phyloP scores from a whole-genome alignment of 2,113 vertebrate genomes.

The Oreochromis spilurus region DNA sequence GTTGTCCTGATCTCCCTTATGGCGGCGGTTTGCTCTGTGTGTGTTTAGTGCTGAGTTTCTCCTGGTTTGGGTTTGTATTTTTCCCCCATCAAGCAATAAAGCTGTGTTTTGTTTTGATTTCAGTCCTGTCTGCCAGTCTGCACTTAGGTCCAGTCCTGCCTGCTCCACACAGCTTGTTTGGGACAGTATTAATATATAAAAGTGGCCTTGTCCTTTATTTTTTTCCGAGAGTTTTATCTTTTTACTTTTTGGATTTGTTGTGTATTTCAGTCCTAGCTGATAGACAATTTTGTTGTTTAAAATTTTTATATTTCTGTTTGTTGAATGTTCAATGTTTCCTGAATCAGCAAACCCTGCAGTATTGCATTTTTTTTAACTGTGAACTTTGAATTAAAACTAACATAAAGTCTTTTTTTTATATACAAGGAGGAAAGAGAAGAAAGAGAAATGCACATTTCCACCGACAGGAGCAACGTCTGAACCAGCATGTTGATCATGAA shows the following conservation, averaged over 20 bases:
- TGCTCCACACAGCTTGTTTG: background rate
- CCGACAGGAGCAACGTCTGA: background rate
- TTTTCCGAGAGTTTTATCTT: background rate
- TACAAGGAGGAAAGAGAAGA: background rate
- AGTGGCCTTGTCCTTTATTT: background rate
- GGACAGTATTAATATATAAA: background rate
- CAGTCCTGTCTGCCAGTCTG: background rate
- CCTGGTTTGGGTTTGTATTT: background rate
- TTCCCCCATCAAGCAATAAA: background rate
- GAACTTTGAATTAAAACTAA: background rate
- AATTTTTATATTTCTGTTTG: background rate
- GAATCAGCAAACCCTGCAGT: background rate
- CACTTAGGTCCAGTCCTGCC: background rate
- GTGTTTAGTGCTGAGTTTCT: background rate
- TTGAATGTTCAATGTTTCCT: background rate
- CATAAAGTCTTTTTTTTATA: background rate
- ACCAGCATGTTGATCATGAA: background rate
- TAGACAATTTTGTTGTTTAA: background rate
- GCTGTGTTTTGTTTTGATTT: fast-evolving
- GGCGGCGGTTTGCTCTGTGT: background rate
- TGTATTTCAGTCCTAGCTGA: background rate
- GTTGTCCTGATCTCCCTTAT: background rate
- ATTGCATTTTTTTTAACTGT: background rate
- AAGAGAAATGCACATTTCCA: background rate
- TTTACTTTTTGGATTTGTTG: background rate